A percentile compares a stretch with the other conserved stretches of the same genome.
Evolutionary conservation across 1,140 invertebrate species (phyloP).

Genomic region (Drosophila nebulosa): DNA sequence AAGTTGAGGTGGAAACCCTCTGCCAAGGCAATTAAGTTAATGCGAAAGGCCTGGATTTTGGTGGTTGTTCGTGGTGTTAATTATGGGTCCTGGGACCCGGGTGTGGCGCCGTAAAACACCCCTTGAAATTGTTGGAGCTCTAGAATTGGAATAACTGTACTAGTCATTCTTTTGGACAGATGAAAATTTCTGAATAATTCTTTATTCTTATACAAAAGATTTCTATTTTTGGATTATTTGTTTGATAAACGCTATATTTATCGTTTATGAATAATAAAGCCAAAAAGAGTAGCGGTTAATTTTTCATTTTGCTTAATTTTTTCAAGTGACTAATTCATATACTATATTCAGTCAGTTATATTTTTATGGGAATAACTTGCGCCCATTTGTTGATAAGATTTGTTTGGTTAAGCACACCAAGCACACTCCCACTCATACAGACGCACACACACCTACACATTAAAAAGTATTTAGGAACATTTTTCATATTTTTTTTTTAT

Average conservation of each 20-base stretch:
- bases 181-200: too few species aligned
- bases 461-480: conserved; percentile 44
- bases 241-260: background rate
- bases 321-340: conserved; percentile 42
- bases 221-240: background rate
- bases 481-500: conserved; percentile 9
- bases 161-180: too few species aligned
- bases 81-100: conserved; percentile 11
- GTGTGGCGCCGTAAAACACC: conserved; percentile 17
- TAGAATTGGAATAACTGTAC: background rate
- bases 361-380: conserved; percentile 4
- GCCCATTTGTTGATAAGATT: conserved; percentile 49
- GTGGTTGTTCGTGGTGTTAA: conserved; percentile 21
- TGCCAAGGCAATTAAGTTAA: conserved; percentile 43
- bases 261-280: background rate
- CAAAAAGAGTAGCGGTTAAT: background rate
- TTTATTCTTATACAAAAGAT: too few species aligned
- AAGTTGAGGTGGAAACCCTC: conserved; percentile 4
- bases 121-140: background rate
- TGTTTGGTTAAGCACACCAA: conserved; percentile 10
- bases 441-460: conserved; percentile 22
- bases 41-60: conserved; percentile 34
- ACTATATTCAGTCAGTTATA: background rate
- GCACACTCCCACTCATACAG: conserved; percentile 16
- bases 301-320: background rate